Evolutionary conservation across 1,140 invertebrate genomes (phyloP).

Genomic region (Aporrectodea caliginosa): DNA sequence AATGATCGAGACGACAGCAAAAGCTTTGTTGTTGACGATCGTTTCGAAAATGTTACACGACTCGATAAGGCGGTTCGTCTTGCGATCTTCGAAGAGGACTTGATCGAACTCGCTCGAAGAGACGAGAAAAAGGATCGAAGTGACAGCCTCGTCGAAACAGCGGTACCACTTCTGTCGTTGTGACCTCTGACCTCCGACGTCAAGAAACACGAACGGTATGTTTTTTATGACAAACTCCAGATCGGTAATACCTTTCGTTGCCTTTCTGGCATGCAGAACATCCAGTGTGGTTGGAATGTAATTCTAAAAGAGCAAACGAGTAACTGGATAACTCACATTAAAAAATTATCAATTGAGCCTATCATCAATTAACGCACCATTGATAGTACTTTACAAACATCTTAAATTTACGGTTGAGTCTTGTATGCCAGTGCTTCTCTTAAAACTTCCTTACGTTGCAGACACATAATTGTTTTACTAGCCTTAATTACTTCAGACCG

Average conservation of each 20-base stretch:
- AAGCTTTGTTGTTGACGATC: conserved; percentile 91
- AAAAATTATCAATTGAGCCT: background rate
- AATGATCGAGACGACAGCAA: conserved; percentile 89
- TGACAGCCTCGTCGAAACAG: conserved; percentile 67
- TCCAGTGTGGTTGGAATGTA: conserved; percentile 89
- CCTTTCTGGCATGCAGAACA: conserved; percentile 90
- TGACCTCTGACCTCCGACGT: conserved; percentile 94
- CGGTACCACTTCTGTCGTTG: conserved; percentile 88
- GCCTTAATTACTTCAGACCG: no score
- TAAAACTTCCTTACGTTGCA: no score
- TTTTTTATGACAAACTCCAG: conserved; percentile 86
- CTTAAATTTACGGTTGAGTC: background rate
- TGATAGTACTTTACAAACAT: no score
- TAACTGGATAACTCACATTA: background rate
- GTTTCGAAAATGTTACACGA: conserved; percentile 95
- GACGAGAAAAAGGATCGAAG: conserved; percentile 86
- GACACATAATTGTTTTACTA: no score
- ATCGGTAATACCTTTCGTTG: conserved; percentile 94
- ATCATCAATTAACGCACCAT: no score
- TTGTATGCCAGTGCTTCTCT: no score
- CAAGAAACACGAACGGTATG: conserved; percentile 93
- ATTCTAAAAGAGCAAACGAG: conserved; percentile 58
- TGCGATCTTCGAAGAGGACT: conserved; percentile 90
- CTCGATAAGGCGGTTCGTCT: conserved; percentile 88
- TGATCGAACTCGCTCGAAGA: conserved; percentile 96